These are phyloP conservation scores for Drosophila willistoni DNA, from an alignment of 1,140 invertebrate genomes.

Conservation along the genomic window DNA sequence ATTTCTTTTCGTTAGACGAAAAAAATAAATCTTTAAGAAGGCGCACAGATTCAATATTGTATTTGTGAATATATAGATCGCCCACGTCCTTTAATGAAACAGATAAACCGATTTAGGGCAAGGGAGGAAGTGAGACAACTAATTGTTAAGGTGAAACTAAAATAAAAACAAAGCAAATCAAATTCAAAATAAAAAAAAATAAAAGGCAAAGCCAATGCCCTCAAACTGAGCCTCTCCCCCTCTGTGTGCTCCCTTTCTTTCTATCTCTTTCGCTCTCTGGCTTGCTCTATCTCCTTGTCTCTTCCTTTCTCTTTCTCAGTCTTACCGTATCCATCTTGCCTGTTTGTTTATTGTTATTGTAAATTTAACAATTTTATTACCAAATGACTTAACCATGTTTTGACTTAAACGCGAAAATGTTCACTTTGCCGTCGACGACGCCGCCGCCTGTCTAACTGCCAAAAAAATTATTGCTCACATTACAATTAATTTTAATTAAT, in stretches of 20 bases:
- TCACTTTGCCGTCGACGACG: constrained; percentile 18
- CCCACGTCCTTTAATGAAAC: neutral
- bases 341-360: constrained; percentile 60
- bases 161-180: constrained; percentile 20
- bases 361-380: constrained; percentile 61
- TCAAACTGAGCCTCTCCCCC: constrained; percentile 1
- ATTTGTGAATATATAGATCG: constrained; percentile 2
- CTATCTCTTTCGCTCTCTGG: neutral
- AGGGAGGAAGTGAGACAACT: constrained; percentile 3
- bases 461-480: constrained; percentile 52
- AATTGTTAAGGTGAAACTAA: constrained; percentile 33
- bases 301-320: neutral
- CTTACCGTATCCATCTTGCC: neutral
- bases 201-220: constrained; percentile 36
- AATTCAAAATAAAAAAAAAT: constrained; percentile 6
- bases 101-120: too few relatives aligned
- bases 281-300: neutral
- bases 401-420: constrained; percentile 9
- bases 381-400: constrained; percentile 62
- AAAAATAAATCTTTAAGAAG: constrained; percentile 2
- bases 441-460: constrained; percentile 26
- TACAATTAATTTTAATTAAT: constrained; percentile 80
- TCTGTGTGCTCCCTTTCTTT: neutral
- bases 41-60: neutral
- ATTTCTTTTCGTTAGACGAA: neutral